Base-by-base conservation (phyloP, 2,113 vertebrate genomes). In the Entelurus aequoreus region DNA sequence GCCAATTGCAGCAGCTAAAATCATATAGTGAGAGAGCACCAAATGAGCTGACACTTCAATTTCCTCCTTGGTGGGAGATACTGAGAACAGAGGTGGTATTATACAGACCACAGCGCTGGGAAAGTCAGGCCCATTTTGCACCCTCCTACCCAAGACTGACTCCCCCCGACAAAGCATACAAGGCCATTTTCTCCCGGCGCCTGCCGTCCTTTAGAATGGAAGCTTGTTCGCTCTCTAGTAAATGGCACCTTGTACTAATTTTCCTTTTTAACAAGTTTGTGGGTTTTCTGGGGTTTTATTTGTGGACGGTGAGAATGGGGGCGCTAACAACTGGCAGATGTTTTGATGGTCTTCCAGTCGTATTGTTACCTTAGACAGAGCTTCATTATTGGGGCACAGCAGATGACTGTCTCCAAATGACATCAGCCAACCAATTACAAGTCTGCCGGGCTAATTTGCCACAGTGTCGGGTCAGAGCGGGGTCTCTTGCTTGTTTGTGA, bases 21-120 rank as follows among this genome's bases (percentile, higher is more conserved):
- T 81, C 82, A 83, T 79, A 84, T 63, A 79, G 75, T 81, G 66
- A 40, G 73, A 74, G 56, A 74, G 68, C 52, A 53, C 68, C 77
- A 77, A 76, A 66, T 66, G 72, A 76, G 75, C 71, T 86, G 87
- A 88, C 86, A 88, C 84, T 87, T 86, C 81, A 86, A 90, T 90
- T 88, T 87, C 84, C 84, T 83, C 76, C 80, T 54, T 74, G 66
- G 84, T 52, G 54, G 82, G 82, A 82, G 78, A 83, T 85, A 81
- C 76, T 72, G 76, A 84, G 86, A 81, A 83, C 78, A 82, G 81
- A 82, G 84, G 77, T 78, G 74, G 74, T 65, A 81, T 86, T 81
- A 82, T 74, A 75, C 75, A 80, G 74, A 78, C 69, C 73, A 72
- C 75, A 63, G 83, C 15, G 51, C 69, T 9, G 42, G 68, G 62